Percentiles rank a stretch among this genome's conserved stretches.
These are phyloP conservation scores for Monodelphis domestica DNA, from an alignment of 2,797 vertebrate genomes.

Conservation along the genomic window DNA sequence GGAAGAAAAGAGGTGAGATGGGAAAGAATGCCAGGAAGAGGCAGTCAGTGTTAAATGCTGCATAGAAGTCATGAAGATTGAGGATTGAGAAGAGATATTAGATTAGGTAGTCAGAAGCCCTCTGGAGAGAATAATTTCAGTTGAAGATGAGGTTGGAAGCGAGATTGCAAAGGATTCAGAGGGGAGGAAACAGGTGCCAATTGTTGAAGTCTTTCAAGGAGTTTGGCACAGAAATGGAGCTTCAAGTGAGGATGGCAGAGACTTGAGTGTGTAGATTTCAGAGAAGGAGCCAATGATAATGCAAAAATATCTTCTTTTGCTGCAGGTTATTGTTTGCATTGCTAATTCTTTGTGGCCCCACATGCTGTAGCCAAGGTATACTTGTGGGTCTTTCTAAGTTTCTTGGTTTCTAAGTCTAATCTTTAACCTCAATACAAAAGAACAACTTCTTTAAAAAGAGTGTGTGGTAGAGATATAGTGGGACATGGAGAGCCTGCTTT, in stretches of 20 bases:
- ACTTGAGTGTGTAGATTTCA: not conserved
- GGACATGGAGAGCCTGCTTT: not conserved
- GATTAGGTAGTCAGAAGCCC: not conserved
- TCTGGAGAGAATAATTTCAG: not conserved
- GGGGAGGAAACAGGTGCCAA: not conserved
- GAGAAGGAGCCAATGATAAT: not conserved
- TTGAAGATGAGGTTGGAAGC: not conserved
- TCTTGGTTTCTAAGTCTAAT: not conserved
- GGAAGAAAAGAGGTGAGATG: not conserved
- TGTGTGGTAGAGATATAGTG: not conserved
- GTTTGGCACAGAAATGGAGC: not conserved
- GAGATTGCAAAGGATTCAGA: not conserved
- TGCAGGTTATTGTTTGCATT: not conserved
- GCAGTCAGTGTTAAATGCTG: not conserved
- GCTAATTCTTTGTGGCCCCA: not conserved
- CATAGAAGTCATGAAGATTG: not conserved
- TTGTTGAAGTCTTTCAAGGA: not conserved
- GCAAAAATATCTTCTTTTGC: not conserved
- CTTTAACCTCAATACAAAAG: not conserved
- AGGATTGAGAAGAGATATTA: too few relatives aligned
- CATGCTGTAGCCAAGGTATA: not conserved
- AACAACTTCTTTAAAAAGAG: not conserved
- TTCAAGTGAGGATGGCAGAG: not conserved
- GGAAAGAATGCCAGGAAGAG: not conserved
- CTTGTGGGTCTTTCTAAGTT: not conserved